Evolutionary conservation across 2,797 vertebrate species (phyloP), one percentile per base, ranked within the genome.

Genomic region (Buphagus erythrorhynchus): DNA sequence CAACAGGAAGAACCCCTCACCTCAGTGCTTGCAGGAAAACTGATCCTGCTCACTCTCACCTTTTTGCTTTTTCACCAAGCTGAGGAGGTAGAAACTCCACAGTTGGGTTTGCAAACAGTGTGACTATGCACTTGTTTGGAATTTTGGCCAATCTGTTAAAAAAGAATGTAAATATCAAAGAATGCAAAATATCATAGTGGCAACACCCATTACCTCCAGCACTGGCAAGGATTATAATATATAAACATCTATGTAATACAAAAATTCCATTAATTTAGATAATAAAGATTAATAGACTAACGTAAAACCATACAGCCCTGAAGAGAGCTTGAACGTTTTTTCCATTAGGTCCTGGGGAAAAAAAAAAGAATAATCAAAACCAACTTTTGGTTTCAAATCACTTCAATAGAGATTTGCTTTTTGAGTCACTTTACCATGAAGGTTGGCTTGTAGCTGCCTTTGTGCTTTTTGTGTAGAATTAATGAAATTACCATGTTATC

Each of bases 151-250:
- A 61, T 82, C 48, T 52, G 26, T 71, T 94, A 40, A 79, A 91
- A 94, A 96, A 71, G 88, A 96, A 84, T 16, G 7, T 88, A 94
- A 90, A 96, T 90, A 93, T 93, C 61, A 89, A 95, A 90, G 91
- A 95, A 97, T 94, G 93, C 45, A 90, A 96, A 95, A 57, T 93
- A 84, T 66, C 26, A 8, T 89, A 38, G 81, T 71, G 72, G 85
- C 77, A 95, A 95, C 93, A 94, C 75, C 93, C 93, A 93, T 96
- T 84, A 95, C 93, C 93, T 96, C 86, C 93, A 95, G 96, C 90
- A 83, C 54, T 96, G 87, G 89, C 95, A 97, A 76, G 85, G 67
- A 85, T 63, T 93, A 46, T 40, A 74, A 80, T 95, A 76, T 35
- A 88, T 89, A 97, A 97, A 95, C 75, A 87, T 71, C 65, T 86